These are phyloP conservation scores for Sthenelais limicola DNA, from an alignment of 2,888 invertebrate genomes.

Conservation along the genomic window DNA sequence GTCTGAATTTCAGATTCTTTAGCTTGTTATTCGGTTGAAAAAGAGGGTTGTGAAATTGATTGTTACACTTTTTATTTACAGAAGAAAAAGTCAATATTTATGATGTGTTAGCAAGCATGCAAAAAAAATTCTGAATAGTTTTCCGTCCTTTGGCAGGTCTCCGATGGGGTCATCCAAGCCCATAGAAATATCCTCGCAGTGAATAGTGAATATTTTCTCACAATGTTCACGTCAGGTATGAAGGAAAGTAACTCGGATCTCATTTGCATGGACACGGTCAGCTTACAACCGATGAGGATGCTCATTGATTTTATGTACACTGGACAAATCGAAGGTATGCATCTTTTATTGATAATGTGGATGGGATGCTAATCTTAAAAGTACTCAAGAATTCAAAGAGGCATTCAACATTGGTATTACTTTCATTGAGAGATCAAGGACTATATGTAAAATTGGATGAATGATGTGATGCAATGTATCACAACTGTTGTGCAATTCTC, in stretches of 20 bases:
- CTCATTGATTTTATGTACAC: conserved; percentile 37
- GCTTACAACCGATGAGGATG: not conserved
- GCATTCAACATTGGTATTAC: no score
- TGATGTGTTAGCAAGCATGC: not conserved
- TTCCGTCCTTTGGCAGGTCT: not conserved
- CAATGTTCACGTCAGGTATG: conserved; percentile 31
- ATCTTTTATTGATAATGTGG: not conserved
- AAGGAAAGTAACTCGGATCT: not conserved
- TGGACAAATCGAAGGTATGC: conserved; percentile 14
- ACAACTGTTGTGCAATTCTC: no score
- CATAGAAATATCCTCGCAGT: conserved; percentile 30
- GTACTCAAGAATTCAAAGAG: no score
- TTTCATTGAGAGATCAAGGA: no score
- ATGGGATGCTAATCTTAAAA: not conserved
- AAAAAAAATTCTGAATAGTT: not conserved
- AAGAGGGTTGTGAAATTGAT: no score
- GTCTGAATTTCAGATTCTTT: no score
- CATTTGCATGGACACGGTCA: conserved; percentile 5
- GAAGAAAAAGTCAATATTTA: no score
- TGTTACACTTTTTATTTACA: no score
- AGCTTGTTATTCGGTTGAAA: no score
- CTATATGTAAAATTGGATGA: no score
- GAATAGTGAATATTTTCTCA: conserved; percentile 25
- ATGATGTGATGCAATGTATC: no score
- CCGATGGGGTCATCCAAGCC: not conserved